Conservation (phyloP, 2,888 invertebrate species). For the Drosophila phalerata region DNA sequence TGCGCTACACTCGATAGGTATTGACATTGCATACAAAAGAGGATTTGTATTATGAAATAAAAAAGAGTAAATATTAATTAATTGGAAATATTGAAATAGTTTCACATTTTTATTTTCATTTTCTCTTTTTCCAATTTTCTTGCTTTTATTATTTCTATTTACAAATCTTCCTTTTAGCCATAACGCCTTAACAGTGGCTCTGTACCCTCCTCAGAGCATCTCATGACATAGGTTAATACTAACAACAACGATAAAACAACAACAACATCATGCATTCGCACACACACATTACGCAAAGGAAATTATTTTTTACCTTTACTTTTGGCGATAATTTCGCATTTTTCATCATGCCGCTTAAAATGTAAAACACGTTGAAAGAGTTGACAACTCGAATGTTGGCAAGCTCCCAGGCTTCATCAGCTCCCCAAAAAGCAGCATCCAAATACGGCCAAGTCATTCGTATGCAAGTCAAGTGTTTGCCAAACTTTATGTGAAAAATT, state of each 20-base stretch:
- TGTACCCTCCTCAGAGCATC: constrained; percentile 5
- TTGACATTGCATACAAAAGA: not conserved
- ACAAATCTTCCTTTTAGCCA: constrained; percentile 25
- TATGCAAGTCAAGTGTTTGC: constrained; percentile 79
- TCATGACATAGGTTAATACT: constrained; percentile 15
- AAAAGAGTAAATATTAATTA: too few species aligned
- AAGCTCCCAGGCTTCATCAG: constrained; percentile 35
- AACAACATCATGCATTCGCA: constrained; percentile 21
- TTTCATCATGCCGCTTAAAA: constrained; percentile 62
- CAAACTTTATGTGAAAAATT: constrained; percentile 82
- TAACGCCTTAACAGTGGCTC: constrained; percentile 5
- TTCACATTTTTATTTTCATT: not conserved
- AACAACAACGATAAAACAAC: constrained; percentile 34
- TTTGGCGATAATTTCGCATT: constrained; percentile 34
- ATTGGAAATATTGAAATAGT: not conserved
- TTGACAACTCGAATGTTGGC: constrained; percentile 73
- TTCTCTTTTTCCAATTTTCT: not conserved
- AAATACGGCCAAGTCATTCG: constrained; percentile 75
- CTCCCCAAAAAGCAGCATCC: constrained; percentile 29
- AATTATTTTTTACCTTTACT: constrained; percentile 67
- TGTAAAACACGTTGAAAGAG: constrained; percentile 81
- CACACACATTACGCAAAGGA: constrained; percentile 65
- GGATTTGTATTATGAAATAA: not conserved
- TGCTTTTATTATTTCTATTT: too few species aligned
- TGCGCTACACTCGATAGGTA: constrained; percentile 47